Evolutionary conservation across 1,140 invertebrate genomes (phyloP), one percentile per base, ranked within the genome.

Genomic region (Diabrotica virgifera): DNA sequence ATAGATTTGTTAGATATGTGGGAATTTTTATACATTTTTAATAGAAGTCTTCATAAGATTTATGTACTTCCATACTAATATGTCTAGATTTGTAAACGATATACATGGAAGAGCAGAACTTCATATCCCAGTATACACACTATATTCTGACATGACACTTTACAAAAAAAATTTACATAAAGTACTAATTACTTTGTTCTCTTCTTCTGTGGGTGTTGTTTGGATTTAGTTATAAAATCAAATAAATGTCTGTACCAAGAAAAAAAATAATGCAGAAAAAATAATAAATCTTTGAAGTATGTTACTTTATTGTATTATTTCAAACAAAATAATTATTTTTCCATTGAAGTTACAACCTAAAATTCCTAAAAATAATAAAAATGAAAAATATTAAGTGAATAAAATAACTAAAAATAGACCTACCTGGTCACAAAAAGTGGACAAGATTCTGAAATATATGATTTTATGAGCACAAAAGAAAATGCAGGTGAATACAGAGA

Each of bases 11-110:
- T 46, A 46, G 40, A 46, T 10, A 46, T 46, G 40, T 46, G 40
- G 40, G n/a, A 46, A 46, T 46, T 46, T 46, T 46, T 46, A 46
- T 46, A 46, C 40, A 46, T 46, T 46, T 46, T 46, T 46, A 46
- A 46, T 46, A 46, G 40, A 46, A 46, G 40, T 46, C 40, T 46
- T 46, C 40, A 46, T 8, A 46, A 46, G 40, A 46, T 46, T 46
- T 46, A 46, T 46, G n/a, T 46, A 46, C 8, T 46, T 46, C 40
- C 40, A 46, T 46, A 46, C 40, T 46, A 46, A 46, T 46, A 46
- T 46, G 40, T 46, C 40, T 46, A 46, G 40, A 46, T 8, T 46
- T 46, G 8, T 46, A 10, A 46, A 46, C 24, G 24, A 24, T 24
- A 4, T 24, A 24, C 24, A 24, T 24, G 24, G 24, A 24, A 24